These are phyloP conservation scores for Elymnias hypermnestra DNA, from an alignment of 1,140 invertebrate species.

Conservation along the genomic window DNA sequence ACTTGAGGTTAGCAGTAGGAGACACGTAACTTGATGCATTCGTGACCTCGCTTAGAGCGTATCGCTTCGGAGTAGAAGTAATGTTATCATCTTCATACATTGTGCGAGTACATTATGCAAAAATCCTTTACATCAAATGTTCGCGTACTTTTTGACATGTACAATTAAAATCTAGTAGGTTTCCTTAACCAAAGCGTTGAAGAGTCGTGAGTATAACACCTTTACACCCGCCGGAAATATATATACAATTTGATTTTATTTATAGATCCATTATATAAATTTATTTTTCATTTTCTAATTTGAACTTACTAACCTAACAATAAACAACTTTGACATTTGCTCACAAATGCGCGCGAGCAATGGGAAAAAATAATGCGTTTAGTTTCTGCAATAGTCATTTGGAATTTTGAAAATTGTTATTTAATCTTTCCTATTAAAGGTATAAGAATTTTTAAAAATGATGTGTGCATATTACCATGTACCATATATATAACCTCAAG, in stretches of 20 bases:
- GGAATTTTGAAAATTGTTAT: background rate
- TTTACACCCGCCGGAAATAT: no score
- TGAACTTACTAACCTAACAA: constrained; percentile 39
- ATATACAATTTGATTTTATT: no score
- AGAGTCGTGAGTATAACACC: no score
- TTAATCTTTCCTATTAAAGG: background rate
- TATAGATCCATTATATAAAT: no score
- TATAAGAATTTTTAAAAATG: no score
- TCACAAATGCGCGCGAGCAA: constrained; percentile 55
- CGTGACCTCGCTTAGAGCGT: constrained; percentile 73
- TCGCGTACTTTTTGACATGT: constrained; percentile 67
- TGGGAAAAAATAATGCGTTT: constrained; percentile 13
- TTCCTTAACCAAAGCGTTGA: no score
- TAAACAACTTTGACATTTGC: constrained; percentile 64
- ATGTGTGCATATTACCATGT: no score
- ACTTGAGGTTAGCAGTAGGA: constrained; percentile 77
- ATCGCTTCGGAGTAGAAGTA: constrained; percentile 74
- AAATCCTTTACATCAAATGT: constrained; percentile 47
- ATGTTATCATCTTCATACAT: constrained; percentile 73
- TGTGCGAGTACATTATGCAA: constrained; percentile 69
- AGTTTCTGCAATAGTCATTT: constrained; percentile 6
- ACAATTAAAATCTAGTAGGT: constrained; percentile 50
- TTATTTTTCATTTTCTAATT: background rate
- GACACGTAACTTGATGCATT: constrained; percentile 75
- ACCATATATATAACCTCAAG: no score